Evolutionary conservation across 2,888 invertebrate species (phyloP).

Genomic region (Acanthosoma haemorrhoidale): DNA sequence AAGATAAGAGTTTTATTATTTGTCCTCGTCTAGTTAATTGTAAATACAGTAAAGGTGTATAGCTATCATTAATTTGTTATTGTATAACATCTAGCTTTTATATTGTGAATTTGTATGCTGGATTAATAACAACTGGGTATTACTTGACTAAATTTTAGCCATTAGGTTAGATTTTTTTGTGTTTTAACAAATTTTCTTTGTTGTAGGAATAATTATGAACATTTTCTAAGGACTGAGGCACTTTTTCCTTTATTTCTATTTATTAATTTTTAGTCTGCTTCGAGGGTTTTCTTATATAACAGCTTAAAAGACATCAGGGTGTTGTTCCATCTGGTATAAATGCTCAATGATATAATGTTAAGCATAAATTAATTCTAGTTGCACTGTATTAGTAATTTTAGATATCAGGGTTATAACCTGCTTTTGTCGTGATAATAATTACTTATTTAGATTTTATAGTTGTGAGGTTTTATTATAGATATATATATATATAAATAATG

Average conservation of each 20-base stretch:
- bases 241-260: slow-evolving; percentile 15
- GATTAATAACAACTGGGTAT: background rate
- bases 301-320: slow-evolving; percentile 31
- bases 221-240: slow-evolving; percentile 17
- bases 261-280: slow-evolving; percentile 16
- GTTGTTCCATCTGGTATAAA: slow-evolving; percentile 31
- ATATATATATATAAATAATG: background rate
- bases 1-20: slow-evolving; percentile 2
- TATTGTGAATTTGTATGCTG: slow-evolving; percentile 24
- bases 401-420: slow-evolving; percentile 29
- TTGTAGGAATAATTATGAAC: slow-evolving; percentile 6
- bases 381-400: slow-evolving; percentile 27
- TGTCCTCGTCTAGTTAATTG: background rate
- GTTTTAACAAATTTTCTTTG: slow-evolving; percentile 1
- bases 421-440: slow-evolving; percentile 29
- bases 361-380: slow-evolving; percentile 25
- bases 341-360: slow-evolving; percentile 28
- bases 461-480: slow-evolving; percentile 15
- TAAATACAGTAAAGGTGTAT: slow-evolving; percentile 14
- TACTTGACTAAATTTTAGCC: background rate
- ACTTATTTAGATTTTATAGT: slow-evolving; percentile 28
- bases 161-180: slow-evolving; percentile 21
- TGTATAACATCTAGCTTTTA: slow-evolving; percentile 21
- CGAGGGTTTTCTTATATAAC: slow-evolving; percentile 7
- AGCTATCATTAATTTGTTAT: slow-evolving; percentile 15